Conservation (phyloP, 2,888 invertebrate species). For the Apamea epomidion region DNA sequence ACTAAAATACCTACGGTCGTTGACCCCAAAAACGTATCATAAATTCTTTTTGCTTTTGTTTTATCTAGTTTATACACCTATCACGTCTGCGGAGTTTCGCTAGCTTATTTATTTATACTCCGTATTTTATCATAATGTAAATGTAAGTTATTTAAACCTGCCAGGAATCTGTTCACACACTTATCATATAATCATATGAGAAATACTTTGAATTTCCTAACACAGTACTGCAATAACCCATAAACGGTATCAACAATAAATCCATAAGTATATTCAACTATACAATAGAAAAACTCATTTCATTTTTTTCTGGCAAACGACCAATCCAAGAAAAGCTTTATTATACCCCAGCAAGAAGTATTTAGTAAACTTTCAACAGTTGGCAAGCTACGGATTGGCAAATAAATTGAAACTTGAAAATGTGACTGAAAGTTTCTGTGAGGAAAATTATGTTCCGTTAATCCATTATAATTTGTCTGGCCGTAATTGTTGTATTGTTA, state of each 20-base stretch:
- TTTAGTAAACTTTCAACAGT: conserved; percentile 68
- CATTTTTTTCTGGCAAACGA: conserved; percentile 56
- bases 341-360: conserved; percentile 61
- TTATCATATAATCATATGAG: background rate
- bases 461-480: conserved; percentile 46
- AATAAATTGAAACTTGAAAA: conserved; percentile 61
- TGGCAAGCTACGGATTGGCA: conserved; percentile 59
- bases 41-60: too few relatives aligned
- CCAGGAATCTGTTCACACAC: background rate
- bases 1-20: too few relatives aligned
- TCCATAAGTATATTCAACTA: conserved; percentile 30
- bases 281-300: conserved; percentile 57
- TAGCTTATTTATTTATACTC: too few relatives aligned
- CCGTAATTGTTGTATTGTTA: conserved; percentile 34
- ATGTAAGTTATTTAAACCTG: background rate
- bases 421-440: conserved; percentile 39
- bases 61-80: too few relatives aligned
- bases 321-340: conserved; percentile 60
- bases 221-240: conserved; percentile 16
- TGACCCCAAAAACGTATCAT: too few relatives aligned
- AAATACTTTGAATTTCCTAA: background rate
- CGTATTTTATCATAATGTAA: background rate
- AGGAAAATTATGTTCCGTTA: conserved; percentile 49
- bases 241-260: conserved; percentile 31
- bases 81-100: too few relatives aligned